Conservation (phyloP, 2,113 vertebrate species). For the Sclerurus mexicanus region DNA sequence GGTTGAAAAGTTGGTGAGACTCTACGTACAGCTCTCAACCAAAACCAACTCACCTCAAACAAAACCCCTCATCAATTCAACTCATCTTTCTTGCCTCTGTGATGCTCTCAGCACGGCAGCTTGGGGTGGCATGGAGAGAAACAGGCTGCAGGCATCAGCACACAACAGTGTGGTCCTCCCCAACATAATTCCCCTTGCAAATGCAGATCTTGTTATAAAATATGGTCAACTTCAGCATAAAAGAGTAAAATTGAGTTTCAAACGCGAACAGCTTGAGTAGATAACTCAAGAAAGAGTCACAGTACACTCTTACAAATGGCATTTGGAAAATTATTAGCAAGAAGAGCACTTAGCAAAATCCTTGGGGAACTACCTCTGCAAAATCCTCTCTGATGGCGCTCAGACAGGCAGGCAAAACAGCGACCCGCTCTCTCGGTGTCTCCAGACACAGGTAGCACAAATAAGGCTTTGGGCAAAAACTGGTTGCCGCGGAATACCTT, state of each 20-base stretch:
- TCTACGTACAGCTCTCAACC: neutral
- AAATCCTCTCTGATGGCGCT: neutral
- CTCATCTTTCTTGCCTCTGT: neutral
- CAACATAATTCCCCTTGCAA: neutral
- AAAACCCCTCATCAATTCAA: neutral
- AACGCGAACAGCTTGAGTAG: neutral
- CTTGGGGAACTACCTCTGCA: neutral
- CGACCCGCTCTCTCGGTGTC: accelerated
- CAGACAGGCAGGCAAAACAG: neutral
- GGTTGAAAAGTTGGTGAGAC: neutral
- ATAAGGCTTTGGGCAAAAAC: neutral
- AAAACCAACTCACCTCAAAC: neutral
- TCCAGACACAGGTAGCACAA: neutral
- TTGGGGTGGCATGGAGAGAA: neutral
- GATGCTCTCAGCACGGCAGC: neutral
- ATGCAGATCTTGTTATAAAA: neutral
- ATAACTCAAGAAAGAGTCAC: constrained; percentile 1
- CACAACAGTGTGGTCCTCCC: accelerated
- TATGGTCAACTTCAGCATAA: neutral
- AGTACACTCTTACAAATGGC: neutral
- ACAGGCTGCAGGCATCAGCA: accelerated
- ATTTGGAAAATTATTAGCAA: constrained; percentile 12
- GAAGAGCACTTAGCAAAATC: constrained; percentile 29
- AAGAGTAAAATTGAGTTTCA: constrained; percentile 6
- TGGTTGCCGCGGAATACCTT: neutral